Base-by-base conservation (phyloP, 2,797 vertebrate species). In the Zalophus californianus region DNA sequence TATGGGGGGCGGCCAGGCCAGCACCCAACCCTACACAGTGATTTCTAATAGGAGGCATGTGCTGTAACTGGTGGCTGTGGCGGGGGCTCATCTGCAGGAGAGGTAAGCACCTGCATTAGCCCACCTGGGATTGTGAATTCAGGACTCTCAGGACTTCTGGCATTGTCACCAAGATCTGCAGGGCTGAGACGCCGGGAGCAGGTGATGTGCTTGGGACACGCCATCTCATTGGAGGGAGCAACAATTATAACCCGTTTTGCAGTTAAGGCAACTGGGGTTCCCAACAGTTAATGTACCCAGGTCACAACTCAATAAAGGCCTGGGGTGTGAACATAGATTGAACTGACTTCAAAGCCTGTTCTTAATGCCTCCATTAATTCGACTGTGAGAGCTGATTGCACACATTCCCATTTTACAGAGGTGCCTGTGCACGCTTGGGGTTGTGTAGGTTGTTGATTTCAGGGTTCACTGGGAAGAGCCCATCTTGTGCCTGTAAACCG, bases 101-200 rank as follows among this genome's bases (percentile, higher is more conserved):
- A 41, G 48, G 23, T 20, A 2, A 21, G 41, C 10, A 21, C 23
- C 64, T 6, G 1, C 3, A 12, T 29, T 2, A 58, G 90, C 52
- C 70, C 73, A n/a, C 8, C 52, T 7, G 25, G 8, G 3, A 29
- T 4, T 0, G 14, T 48, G 44, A 54, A 75, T 48, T 15, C 70
- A 25, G 73, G 1, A 35, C 20, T 32, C 70, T 41, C 5, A 16
- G n/a, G 66, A 79, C 68, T 10, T 16, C 48, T 16, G 14, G 6
- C 0, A 1, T 58, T 13, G 10, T 32, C 35, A 7, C 18, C 4
- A 3, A 60, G 83, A 48, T 9, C 64, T 2, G 1, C 4, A 50
- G 41, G 16, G 58, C 66, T 9, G 60, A 35, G 78, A 54, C 0
- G 25, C 68, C 9, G 2, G 41, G 21, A 4, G 3, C 48, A 35